Evolutionary conservation across 2,797 vertebrate genomes (phyloP).

Genomic region (Anabacerthia variegaticeps): DNA sequence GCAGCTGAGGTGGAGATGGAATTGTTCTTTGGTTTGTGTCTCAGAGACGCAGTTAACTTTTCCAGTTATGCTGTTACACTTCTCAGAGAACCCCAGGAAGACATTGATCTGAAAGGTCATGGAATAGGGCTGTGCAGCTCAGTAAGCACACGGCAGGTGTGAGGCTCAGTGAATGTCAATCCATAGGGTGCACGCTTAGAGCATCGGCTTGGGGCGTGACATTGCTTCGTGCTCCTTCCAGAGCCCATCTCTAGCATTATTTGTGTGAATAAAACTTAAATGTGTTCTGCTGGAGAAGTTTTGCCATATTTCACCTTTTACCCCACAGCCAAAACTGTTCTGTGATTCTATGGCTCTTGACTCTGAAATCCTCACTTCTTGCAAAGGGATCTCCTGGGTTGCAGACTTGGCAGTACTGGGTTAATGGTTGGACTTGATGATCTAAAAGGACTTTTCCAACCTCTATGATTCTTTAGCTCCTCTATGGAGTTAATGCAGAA

Average conservation of each 20-base stretch:
- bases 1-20: not conserved
- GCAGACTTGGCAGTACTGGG: not conserved
- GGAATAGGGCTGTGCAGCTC: not conserved
- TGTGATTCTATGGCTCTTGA: not conserved
- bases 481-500: not conserved
- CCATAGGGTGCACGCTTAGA: not conserved
- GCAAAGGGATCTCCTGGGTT: not conserved
- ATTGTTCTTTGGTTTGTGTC: not conserved
- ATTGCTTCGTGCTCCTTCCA: not conserved
- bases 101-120: not conserved
- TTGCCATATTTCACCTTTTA: not conserved
- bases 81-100: not conserved
- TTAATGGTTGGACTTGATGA: not conserved
- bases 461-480: not conserved
- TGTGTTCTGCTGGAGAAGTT: not conserved
- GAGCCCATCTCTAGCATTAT: not conserved
- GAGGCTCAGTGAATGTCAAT: not conserved
- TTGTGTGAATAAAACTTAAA: not conserved
- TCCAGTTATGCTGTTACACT: not conserved
- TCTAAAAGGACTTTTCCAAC: not conserved
- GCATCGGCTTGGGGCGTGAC: not conserved
- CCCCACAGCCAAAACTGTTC: not conserved
- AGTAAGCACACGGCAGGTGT: rapidly evolving
- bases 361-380: not conserved
- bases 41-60: not conserved